Conservation (phyloP, 2,797 vertebrate genomes). For the Mycteria americana region DNA sequence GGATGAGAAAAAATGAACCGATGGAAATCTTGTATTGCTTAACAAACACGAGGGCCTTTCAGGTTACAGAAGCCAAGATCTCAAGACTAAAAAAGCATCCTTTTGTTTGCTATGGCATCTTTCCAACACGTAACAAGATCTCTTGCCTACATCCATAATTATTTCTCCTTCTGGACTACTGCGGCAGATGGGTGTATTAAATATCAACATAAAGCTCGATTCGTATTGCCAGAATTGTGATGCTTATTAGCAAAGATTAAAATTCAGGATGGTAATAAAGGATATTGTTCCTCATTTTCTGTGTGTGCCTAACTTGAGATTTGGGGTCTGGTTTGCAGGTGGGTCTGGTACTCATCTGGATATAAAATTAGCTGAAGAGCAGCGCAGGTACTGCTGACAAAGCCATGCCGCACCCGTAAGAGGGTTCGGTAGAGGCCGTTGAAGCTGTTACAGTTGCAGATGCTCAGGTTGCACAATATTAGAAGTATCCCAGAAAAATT, state of each 20-base stretch:
- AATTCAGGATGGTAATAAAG: neutral
- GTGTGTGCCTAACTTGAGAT: neutral
- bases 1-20: neutral
- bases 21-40: neutral
- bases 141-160: neutral
- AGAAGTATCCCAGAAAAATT: neutral
- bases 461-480: neutral
- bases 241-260: neutral
- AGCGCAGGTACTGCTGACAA: fast-evolving
- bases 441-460: neutral
- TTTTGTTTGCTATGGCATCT: neutral
- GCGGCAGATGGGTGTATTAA: neutral
- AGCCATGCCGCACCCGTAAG: fast-evolving
- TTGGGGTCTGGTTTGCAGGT: neutral
- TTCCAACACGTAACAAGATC: neutral
- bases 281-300: neutral
- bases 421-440: neutral
- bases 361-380: neutral
- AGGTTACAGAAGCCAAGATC: neutral
- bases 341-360: neutral
- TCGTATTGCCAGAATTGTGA: neutral
- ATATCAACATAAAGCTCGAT: neutral
- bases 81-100: neutral
- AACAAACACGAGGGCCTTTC: neutral
- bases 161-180: neutral